Conservation (phyloP, 2,888 invertebrate genomes). For the Noctua comes region DNA sequence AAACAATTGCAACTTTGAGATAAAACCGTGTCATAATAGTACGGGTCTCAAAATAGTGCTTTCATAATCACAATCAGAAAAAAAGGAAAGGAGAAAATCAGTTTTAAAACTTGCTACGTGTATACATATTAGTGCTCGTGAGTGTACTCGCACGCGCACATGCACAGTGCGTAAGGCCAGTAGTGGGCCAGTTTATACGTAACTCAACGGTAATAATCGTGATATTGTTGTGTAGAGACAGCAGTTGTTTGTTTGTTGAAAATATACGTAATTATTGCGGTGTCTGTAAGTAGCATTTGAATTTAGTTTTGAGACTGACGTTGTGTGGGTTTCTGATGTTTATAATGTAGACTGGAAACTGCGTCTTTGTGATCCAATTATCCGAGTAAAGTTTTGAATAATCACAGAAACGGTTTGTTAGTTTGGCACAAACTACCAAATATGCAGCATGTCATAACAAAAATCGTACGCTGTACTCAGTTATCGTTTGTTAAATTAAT, state of each 20-base stretch:
- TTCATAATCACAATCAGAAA: too few relatives aligned
- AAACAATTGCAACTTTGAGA: neutral
- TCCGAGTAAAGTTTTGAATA: neutral
- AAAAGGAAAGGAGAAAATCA: too few relatives aligned
- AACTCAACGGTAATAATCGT: constrained; percentile 89
- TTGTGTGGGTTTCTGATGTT: constrained; percentile 19
- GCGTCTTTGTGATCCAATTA: neutral
- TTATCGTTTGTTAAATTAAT: neutral
- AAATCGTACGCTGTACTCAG: neutral
- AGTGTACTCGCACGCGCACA: constrained; percentile 76
- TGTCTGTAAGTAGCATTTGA: neutral
- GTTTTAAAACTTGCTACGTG: neutral
- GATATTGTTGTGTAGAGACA: constrained; percentile 84
- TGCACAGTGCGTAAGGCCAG: constrained; percentile 84
- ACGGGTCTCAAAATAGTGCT: neutral
- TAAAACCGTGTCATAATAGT: neutral
- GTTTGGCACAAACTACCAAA: neutral
- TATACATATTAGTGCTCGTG: neutral
- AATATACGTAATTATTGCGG: constrained; percentile 39
- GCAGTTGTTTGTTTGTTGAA: constrained; percentile 64
- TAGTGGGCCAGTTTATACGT: constrained; percentile 88
- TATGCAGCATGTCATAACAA: neutral
- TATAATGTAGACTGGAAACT: neutral
- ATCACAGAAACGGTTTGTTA: neutral
- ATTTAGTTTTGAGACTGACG: neutral